Conservation (phyloP, 37 sponge, comb jelly and placozoan species). For the Lycopodina hypogea region DNA sequence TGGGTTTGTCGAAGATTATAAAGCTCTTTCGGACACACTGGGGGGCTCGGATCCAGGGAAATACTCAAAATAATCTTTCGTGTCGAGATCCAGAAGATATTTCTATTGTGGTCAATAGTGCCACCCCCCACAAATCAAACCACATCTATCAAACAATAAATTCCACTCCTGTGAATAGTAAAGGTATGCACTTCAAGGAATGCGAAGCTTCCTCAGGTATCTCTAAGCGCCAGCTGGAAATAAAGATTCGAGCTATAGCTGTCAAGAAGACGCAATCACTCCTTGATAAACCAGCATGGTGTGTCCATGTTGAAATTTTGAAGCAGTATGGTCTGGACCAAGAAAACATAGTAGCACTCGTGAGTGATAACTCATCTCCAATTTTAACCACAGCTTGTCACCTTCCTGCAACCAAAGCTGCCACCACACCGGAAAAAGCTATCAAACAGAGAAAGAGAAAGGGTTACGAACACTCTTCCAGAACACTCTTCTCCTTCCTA, state of each 20-base stretch:
- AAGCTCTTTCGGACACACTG: constrained; percentile 69
- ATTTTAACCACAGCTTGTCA: not conserved
- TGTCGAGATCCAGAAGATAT: not conserved
- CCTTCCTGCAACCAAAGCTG: too few relatives aligned
- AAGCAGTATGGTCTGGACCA: constrained; percentile 40
- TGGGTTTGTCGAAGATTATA: constrained; percentile 61
- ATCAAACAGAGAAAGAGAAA: not conserved
- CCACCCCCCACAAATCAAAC: not conserved
- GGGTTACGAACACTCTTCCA: not conserved
- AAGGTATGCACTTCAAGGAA: not conserved
- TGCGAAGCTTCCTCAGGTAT: constrained; percentile 50
- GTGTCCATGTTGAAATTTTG: constrained; percentile 53
- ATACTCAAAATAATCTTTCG: not conserved
- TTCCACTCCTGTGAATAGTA: constrained; percentile 1
- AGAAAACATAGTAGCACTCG: not conserved
- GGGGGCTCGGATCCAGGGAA: constrained; percentile 42
- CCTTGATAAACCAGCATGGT: constrained; percentile 28
- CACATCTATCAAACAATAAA: not conserved
- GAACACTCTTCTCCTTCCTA: too few relatives aligned
- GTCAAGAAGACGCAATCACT: constrained; percentile 58
- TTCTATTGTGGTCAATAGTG: not conserved
- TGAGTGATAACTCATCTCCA: not conserved
- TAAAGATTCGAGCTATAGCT: constrained; percentile 69
- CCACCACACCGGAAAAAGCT: not conserved
- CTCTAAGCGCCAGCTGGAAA: constrained; percentile 79